Evolutionary conservation across 2,888 invertebrate genomes (phyloP).

Genomic region (Parthenolecanium corni): DNA sequence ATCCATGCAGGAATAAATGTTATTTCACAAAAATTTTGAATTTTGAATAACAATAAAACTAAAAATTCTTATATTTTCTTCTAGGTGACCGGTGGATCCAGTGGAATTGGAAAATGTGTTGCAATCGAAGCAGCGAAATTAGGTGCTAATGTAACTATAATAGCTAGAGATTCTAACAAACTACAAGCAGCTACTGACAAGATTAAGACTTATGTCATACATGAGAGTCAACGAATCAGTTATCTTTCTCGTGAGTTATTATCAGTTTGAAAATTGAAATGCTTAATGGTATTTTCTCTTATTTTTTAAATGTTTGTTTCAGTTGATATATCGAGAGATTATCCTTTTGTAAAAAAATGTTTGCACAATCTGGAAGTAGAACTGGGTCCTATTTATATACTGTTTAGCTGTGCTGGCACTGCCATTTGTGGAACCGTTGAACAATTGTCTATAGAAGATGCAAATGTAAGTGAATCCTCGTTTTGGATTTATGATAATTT

Average conservation of each 20-base stretch:
- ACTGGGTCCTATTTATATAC: slow-evolving; percentile 71
- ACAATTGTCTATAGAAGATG: slow-evolving; percentile 53
- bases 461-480: slow-evolving; percentile 43
- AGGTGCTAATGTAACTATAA: slow-evolving; percentile 82
- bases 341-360: slow-evolving; percentile 47
- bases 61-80: background rate
- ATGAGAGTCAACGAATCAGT: slow-evolving; percentile 49
- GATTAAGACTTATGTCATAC: slow-evolving; percentile 42
- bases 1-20: no score
- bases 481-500: no score
- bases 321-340: slow-evolving; percentile 57
- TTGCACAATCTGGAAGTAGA: slow-evolving; percentile 51
- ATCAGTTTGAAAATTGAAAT: background rate
- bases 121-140: slow-evolving; percentile 62
- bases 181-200: slow-evolving; percentile 53
- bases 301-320: slow-evolving; percentile 21
- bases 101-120: slow-evolving; percentile 81
- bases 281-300: background rate
- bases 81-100: slow-evolving; percentile 84
- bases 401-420: slow-evolving; percentile 87
- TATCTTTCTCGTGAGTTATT: slow-evolving; percentile 42
- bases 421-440: slow-evolving; percentile 72
- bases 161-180: slow-evolving; percentile 67
- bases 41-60: no score
- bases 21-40: no score